These are phyloP conservation scores for Balanococcus diminutus DNA, from an alignment of 2,888 invertebrate species.

Conservation along the genomic window DNA sequence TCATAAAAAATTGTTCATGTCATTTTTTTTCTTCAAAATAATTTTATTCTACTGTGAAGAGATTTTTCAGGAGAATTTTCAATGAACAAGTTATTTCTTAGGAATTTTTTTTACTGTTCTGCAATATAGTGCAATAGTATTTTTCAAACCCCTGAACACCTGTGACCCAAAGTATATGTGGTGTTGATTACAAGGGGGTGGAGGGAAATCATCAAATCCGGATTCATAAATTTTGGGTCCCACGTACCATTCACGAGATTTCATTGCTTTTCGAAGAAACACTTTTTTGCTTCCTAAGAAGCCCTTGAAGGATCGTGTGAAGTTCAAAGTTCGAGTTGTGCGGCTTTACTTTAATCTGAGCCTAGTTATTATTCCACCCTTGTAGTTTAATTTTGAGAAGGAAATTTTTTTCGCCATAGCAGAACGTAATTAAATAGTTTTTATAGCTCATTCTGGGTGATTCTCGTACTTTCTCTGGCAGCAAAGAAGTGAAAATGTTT, in stretches of 20 bases:
- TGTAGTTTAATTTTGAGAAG: not conserved
- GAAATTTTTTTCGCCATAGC: not conserved
- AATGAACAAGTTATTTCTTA: too few relatives aligned
- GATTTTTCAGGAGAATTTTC: too few relatives aligned
- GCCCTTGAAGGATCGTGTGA: not conserved
- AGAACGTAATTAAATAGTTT: slow-evolving; percentile 5
- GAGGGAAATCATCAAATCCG: not conserved
- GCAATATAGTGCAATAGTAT: too few relatives aligned
- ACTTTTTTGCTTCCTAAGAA: not conserved
- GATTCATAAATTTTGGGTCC: not conserved
- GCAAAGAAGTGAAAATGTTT: not conserved
- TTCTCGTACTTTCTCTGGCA: not conserved
- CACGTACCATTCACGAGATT: not conserved
- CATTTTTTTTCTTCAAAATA: too few relatives aligned
- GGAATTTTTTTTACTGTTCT: too few relatives aligned
- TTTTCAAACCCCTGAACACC: too few relatives aligned
- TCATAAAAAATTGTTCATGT: too few relatives aligned
- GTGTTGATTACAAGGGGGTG: too few relatives aligned
- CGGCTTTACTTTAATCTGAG: not conserved
- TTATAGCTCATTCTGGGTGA: not conserved
- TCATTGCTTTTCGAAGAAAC: not conserved
- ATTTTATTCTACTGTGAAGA: too few relatives aligned
- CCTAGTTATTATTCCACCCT: not conserved
- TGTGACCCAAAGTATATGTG: too few relatives aligned
- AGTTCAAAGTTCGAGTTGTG: not conserved